Base-by-base conservation (phyloP, 2,113 vertebrate species). In the Leptocoma aspasia region DNA sequence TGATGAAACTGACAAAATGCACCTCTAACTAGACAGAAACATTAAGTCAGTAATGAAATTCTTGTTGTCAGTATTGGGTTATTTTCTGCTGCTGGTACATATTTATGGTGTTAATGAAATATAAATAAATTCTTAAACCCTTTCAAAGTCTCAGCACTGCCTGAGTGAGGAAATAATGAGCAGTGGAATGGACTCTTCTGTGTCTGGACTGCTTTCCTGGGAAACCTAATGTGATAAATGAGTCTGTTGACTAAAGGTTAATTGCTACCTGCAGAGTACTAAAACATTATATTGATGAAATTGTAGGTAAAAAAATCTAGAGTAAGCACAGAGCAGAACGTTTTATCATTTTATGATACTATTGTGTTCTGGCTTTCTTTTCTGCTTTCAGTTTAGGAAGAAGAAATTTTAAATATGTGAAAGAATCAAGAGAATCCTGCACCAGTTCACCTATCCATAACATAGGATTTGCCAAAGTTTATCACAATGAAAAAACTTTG, bases 151-250 rank as follows among this genome's bases (percentile, higher is more conserved):
- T 65, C 41, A 45, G 26, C 12, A n/a, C 30, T 81, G 26, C n/a
- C 88, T 69, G 69, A 45, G 33, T 63, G 71, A 82, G 50, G 59
- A 88, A 79, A 84, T 47, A 82, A 45, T n/a, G 37, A n/a, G 30
- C 15, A 76, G 56, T 57, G 44, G 45, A 88, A 91, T 23, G 14
- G 31, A 66, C 10, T 70, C 6, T 6, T 87, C 52, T 60, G 52
- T 70, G 57, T 44, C 57, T 78, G 14, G 26, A 30, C 61, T 64
- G 65, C 61, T 82, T 94, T 86, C 42, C n/a, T 79, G 44, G 41
- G 56, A 82, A 95, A 73, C 13, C 10, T 92, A 49, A 54, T 52
- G 10, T 56, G 64, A 94, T 89, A 90, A 95, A 96, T 91, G 37
- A 83, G 12, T 41, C 76, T 75, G 39, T 45, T 94, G 56, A 56